Evolutionary conservation across 2,888 invertebrate genomes (phyloP), one percentile per base, ranked within the genome.

Genomic region (Sinodicranocentrus sp.): DNA sequence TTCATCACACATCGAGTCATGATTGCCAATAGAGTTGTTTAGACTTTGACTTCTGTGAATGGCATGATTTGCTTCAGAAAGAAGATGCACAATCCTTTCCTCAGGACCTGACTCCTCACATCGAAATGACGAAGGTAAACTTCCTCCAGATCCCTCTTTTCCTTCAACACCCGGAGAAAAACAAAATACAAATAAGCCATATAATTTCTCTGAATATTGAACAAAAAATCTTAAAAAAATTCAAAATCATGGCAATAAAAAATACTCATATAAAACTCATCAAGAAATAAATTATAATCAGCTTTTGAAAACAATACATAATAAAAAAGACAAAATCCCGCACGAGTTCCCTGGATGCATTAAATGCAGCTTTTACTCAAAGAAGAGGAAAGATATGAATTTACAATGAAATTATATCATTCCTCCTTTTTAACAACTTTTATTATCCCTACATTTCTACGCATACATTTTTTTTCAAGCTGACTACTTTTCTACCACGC

Each of bases 21-120:
- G 86, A 85, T 85, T 87, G 83, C 86, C 86, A 84, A 84, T 86
- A 17, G 84, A 85, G 82, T 83, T 77, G 75, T 86, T 85, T 52
- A 86, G 82, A 79, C 83, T 57, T 59, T 88, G 84, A 52, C 87
- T 84, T 26, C 87, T 80, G 28, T 87, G 87, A 23, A 98, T 96
- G 90, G 97, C 93, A 89, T 96, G 95, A 72, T 96, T 96, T 23
- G 98, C 97, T 90, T 98, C 98, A 90, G 93, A 96, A 82, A 98
- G 93, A 90, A 98, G 98, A 91, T 97, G 97, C 67, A 95, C 96
- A 87, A 98, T 94, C 86, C 98, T 93, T 89, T 98, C 98, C 90
- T 98, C 98, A 28, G 96, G 96, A 89, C 94, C 93, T 88, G 94
- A 94, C 90, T 95, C 93, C 73, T 90, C 90, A 71, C 89, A 90